phyloP scores from a whole-genome alignment of 2,888 invertebrate species.

The Pantelozetes paolii region DNA sequence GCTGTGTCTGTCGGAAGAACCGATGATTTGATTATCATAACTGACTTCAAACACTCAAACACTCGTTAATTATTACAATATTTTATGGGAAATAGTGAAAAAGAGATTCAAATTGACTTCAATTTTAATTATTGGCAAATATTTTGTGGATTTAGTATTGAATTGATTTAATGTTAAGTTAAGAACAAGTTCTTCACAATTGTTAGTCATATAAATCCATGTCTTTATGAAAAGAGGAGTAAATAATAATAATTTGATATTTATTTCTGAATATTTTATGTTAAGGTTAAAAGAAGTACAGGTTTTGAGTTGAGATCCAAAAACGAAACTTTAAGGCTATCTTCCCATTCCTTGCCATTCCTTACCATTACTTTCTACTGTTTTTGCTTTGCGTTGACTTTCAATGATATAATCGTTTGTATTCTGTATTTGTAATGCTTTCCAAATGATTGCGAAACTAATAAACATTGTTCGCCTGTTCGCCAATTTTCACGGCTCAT shows the following conservation, averaged over 20 bases:
- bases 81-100: neutral
- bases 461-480: constrained; percentile 1
- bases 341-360: neutral
- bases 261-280: constrained; percentile 5
- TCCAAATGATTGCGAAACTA: neutral
- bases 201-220: too few relatives aligned
- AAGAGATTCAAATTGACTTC: neutral
- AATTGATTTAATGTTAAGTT: neutral
- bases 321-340: neutral
- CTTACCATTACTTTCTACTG: neutral
- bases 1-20: neutral
- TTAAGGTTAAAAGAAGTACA: neutral
- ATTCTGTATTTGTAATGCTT: neutral
- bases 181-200: neutral
- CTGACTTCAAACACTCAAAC: too few relatives aligned
- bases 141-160: too few relatives aligned
- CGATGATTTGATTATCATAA: constrained; percentile 3
- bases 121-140: too few relatives aligned
- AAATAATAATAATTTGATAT: neutral
- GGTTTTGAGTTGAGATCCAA: neutral
- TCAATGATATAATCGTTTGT: neutral
- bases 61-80: neutral
- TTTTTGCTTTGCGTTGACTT: neutral
- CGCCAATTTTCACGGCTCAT: neutral
- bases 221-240: neutral